These are phyloP conservation scores for Chironomus tentans DNA, from an alignment of 2,888 invertebrate genomes.

Conservation along the genomic window DNA sequence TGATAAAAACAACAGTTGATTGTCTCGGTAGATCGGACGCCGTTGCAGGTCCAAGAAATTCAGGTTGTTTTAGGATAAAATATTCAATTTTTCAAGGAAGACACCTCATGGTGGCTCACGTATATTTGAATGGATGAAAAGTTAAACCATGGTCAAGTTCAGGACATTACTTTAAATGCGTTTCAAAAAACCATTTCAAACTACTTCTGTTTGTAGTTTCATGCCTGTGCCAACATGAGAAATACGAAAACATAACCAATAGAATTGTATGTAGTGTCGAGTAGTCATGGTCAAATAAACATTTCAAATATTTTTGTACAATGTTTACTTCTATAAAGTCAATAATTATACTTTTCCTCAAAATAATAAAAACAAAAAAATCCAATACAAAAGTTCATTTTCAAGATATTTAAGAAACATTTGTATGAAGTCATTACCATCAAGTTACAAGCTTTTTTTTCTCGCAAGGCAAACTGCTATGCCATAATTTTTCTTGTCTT, in stretches of 20 bases:
- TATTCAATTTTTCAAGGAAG: too few species aligned
- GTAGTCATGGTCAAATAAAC: not conserved
- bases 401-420: conserved; percentile 16
- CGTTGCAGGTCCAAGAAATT: too few species aligned
- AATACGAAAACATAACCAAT: conserved; percentile 12
- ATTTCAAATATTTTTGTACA: not conserved
- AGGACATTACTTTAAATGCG: too few species aligned
- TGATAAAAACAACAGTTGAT: too few species aligned
- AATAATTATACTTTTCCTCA: not conserved
- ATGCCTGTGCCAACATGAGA: not conserved
- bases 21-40: too few species aligned
- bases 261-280: not conserved
- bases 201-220: not conserved
- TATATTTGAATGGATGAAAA: too few species aligned
- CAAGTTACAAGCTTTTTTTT: not conserved
- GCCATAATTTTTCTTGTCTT: not conserved
- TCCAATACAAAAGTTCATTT: not conserved
- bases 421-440: not conserved
- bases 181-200: too few species aligned
- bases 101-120: too few species aligned
- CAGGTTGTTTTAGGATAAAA: too few species aligned
- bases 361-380: not conserved
- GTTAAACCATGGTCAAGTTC: too few species aligned
- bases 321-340: not conserved
- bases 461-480: not conserved